Evolutionary conservation across 2,797 vertebrate genomes (phyloP), one percentile per base, ranked within the genome.

Genomic region (Hippocampus kuda): DNA sequence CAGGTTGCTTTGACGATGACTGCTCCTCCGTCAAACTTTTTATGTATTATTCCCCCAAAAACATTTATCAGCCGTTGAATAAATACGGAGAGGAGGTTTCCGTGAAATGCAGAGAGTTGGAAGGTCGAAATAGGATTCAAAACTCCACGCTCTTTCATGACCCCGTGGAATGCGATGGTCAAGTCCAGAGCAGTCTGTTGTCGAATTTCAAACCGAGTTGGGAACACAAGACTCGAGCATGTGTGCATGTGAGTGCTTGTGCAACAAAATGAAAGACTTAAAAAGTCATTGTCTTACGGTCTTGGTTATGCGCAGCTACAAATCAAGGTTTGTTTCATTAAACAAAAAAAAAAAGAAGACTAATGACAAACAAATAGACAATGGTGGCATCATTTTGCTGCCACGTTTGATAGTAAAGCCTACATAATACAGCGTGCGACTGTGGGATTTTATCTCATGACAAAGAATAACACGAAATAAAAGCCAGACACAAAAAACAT

Each of bases 221-320:
- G 12, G 46, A 30, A 20, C 62, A 63, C 34, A 68, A 60, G 30
- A 38, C 60, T 67, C 65, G 44, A 76, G 66, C 79, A 69, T 74
- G 57, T 75, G 51, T 27, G 75, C 38, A 42, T 79, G 80, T 73
- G 66, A 53, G 54, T 79, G 72, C 69, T 78, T 78, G 68, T 79
- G 69, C 61, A 78, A 81, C 75, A 73, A 83, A 69, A 70, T 53
- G 73, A 65, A 30, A 38, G 68, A 62, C 22, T 65, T 48, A 48
- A 18, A 64, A 65, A 48, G 59, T 70, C 68, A 68, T 68, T 30
- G 78, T 46, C 18, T 71, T 59, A 44, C 53, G 34, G 76, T 82
- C 77, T 54, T 65, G 44, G 72, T 68, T 79, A 7, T 80, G 65
- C 71, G 78, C 48, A 74, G 65, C 69, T 67, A 67, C 62, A 74